A percentile compares a stretch with the other conserved stretches of the same genome.
Conservation (phyloP, 2,888 invertebrate species). For the Rotaria magnacalcarata region DNA sequence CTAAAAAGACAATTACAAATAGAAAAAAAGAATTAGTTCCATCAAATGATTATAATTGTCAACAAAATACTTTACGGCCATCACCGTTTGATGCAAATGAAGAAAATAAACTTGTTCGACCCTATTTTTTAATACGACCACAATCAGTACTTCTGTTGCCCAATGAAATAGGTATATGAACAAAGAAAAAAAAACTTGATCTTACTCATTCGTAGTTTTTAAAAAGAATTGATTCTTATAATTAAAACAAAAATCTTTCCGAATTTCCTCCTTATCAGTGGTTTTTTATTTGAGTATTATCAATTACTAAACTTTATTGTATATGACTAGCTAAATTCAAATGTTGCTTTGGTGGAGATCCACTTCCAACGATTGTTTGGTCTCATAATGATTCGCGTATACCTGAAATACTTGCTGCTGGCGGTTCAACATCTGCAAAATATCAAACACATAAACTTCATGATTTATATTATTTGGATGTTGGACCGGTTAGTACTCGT, state of each 20-base stretch:
- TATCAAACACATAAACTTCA: neutral
- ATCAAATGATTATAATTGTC: neutral
- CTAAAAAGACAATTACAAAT: neutral
- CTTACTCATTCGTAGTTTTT: neutral
- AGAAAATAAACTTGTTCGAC: constrained; percentile 10
- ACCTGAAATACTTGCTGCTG: neutral
- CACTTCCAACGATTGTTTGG: neutral
- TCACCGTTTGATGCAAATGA: neutral
- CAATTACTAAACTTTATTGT: too few relatives aligned
- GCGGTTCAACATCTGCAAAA: neutral
- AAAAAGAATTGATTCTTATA: too few relatives aligned
- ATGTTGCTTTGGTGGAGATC: constrained; percentile 37
- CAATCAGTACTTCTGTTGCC: neutral
- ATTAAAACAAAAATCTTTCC: too few relatives aligned
- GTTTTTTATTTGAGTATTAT: too few relatives aligned
- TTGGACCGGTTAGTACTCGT: neutral
- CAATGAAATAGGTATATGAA: neutral
- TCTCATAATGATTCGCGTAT: constrained; percentile 13
- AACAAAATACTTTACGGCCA: neutral
- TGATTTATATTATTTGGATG: constrained; percentile 26
- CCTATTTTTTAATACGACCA: constrained; percentile 10
- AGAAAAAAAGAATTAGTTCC: neutral
- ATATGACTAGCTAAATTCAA: constrained; percentile 5
- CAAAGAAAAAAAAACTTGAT: neutral
- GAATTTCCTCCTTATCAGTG: too few relatives aligned